These are phyloP conservation scores for Petroica traversi DNA, from an alignment of 2,113 vertebrate species.

Conservation along the genomic window DNA sequence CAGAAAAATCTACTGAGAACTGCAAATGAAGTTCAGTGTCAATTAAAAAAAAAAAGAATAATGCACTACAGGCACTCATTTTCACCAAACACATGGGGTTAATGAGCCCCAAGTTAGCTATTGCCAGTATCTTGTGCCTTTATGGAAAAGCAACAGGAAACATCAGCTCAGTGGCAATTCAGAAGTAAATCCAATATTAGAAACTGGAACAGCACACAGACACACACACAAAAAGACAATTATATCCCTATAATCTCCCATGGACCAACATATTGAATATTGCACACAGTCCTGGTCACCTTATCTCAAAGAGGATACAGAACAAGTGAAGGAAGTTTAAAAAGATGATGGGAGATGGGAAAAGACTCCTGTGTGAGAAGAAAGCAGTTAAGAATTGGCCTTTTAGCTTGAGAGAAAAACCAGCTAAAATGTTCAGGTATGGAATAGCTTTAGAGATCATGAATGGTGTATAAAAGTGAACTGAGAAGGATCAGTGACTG, in stretches of 20 bases:
- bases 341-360: neutral
- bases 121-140: neutral
- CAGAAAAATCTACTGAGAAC: neutral
- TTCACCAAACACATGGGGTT: neutral
- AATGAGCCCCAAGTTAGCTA: neutral
- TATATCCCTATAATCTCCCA: neutral
- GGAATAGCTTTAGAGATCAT: neutral
- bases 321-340: neutral
- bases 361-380: neutral
- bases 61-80: neutral
- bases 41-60: neutral
- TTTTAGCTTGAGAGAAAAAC: neutral
- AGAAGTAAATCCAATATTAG: neutral
- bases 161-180: neutral
- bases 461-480: neutral
- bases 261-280: neutral
- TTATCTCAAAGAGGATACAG: neutral
- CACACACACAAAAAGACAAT: neutral
- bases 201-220: neutral
- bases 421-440: neutral
- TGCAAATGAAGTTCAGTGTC: neutral
- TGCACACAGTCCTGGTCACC: neutral
- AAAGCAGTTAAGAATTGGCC: neutral
- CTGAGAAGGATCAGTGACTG: neutral
- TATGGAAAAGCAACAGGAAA: neutral